A percentile compares a stretch with the other conserved stretches of the same genome.
Evolutionary conservation across 23 tunicate genomes (phyloP).

Genomic region (Ciona savignyi): DNA sequence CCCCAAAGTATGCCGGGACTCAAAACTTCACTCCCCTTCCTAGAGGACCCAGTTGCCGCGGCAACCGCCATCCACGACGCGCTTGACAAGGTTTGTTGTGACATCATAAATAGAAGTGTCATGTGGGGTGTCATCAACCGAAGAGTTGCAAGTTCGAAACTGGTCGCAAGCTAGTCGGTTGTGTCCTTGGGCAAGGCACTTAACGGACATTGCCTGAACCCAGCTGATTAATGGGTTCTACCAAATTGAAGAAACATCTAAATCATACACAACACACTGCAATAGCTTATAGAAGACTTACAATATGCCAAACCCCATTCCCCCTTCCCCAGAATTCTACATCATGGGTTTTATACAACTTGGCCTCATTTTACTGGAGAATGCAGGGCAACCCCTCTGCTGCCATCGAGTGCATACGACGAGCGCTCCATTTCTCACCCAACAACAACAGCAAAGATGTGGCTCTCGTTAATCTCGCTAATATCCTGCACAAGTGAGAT

Average conservation of each 20-base stretch:
- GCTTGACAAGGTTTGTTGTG: slow-evolving; percentile 41
- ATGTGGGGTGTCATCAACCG: too few relatives aligned
- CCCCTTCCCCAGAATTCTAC: neutral
- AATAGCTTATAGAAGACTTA: too few relatives aligned
- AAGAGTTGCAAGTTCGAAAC: too few relatives aligned
- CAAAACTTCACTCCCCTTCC: slow-evolving; percentile 52
- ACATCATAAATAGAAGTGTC: too few relatives aligned
- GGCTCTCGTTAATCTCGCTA: slow-evolving; percentile 86
- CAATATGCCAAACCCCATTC: too few relatives aligned
- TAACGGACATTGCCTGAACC: too few relatives aligned
- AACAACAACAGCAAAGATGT: slow-evolving; percentile 47
- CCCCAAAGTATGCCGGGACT: slow-evolving; percentile 42
- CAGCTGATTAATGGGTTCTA: too few relatives aligned
- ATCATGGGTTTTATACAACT: slow-evolving; percentile 58
- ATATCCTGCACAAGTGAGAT: slow-evolving; percentile 78
- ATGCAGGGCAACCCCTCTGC: slow-evolving; percentile 62
- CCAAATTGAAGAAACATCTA: too few relatives aligned
- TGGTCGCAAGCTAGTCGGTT: too few relatives aligned
- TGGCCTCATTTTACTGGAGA: slow-evolving; percentile 90
- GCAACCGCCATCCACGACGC: slow-evolving; percentile 68
- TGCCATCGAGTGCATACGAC: slow-evolving; percentile 78
- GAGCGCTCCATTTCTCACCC: slow-evolving; percentile 85
- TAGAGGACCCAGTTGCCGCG: slow-evolving; percentile 35
- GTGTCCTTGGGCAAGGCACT: too few relatives aligned
- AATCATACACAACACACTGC: too few relatives aligned